Evolutionary conservation across 2,113 vertebrate species (phyloP), one percentile per base, ranked within the genome.

Genomic region (Pedetes capensis): DNA sequence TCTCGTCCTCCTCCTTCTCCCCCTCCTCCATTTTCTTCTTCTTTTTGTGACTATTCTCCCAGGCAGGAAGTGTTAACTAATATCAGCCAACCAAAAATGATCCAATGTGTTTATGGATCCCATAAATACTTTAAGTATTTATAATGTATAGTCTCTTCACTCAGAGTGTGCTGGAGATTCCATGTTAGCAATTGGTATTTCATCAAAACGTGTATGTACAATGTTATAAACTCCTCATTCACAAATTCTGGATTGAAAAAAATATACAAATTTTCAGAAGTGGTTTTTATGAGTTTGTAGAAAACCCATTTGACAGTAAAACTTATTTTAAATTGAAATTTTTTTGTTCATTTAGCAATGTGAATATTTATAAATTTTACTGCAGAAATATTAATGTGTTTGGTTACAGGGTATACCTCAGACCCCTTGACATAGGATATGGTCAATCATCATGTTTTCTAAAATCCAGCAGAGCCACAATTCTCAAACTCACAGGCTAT

Each of bases 281-380:
- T 81, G 16, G n/a, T 83, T 92, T 97, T 88, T 63, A 80, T 9
- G 37, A 47, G 63, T 80, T 90, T 59, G 37, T 34, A 72, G 25
- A 64, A 96, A 91, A 82, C 23, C 80, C 8, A 57, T 86, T 76
- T 51, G 59, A 87, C 53, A 83, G 39, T 87, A 94, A 80, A 94
- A 87, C 47, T 84, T 78, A 29, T 55, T 34, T 34, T 61, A 57
- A 71, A 68, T 47, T 82, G 44, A 93, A 94, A 93, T 61, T 76
- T 32, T 71, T 78, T 53, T 49, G 82, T 92, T 55, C 8, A 51
- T 9, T 12, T 76, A 32, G 6, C 44, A 63, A 8, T 61, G 20
- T 96, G 23, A 93, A 79, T 87, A 68, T 87, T 85, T 57, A 37
- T 82, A 93, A 75, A 37, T 95, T 71, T 94, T 59, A 8, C 34